These are phyloP conservation scores for Leucania comma DNA, from an alignment of 2,888 invertebrate species.

Conservation along the genomic window DNA sequence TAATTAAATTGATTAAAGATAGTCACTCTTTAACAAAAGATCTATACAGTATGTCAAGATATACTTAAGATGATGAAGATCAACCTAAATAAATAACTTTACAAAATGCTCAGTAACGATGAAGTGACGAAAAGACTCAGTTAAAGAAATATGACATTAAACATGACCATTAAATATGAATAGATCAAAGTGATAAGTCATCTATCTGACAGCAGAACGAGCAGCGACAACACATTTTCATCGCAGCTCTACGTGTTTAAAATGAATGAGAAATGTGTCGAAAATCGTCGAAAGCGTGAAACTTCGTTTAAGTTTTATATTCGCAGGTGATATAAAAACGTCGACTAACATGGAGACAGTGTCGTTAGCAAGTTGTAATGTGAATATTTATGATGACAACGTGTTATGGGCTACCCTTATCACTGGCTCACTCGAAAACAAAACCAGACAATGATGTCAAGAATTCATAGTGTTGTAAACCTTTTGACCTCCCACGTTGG, in stretches of 20 bases:
- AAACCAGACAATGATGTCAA: constrained; percentile 61
- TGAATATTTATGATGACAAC: constrained; percentile 59
- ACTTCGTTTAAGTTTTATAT: constrained; percentile 61
- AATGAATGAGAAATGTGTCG: constrained; percentile 59
- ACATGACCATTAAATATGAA: constrained; percentile 36
- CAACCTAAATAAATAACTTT: constrained; percentile 4
- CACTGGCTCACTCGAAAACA: constrained; percentile 53
- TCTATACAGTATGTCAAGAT: constrained; percentile 5
- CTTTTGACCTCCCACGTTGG: constrained; percentile 67
- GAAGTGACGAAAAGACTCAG: constrained; percentile 28
- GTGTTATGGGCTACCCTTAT: constrained; percentile 59
- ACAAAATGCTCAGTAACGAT: constrained; percentile 29
- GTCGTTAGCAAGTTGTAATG: constrained; percentile 66
- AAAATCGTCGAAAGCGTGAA: constrained; percentile 62
- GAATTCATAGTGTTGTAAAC: constrained; percentile 63
- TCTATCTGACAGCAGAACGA: constrained; percentile 51
- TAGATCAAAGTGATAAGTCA: constrained; percentile 57
- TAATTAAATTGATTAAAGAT: neutral
- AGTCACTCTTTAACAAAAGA: neutral
- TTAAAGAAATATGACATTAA: constrained; percentile 47
- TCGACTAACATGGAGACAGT: constrained; percentile 54
- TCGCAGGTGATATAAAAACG: constrained; percentile 64
- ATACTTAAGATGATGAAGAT: constrained; percentile 8
- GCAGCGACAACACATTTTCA: constrained; percentile 49
- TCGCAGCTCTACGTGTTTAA: constrained; percentile 53